Conservation (phyloP, 2,113 vertebrate species). For the Reinhardtius hippoglossoides region DNA sequence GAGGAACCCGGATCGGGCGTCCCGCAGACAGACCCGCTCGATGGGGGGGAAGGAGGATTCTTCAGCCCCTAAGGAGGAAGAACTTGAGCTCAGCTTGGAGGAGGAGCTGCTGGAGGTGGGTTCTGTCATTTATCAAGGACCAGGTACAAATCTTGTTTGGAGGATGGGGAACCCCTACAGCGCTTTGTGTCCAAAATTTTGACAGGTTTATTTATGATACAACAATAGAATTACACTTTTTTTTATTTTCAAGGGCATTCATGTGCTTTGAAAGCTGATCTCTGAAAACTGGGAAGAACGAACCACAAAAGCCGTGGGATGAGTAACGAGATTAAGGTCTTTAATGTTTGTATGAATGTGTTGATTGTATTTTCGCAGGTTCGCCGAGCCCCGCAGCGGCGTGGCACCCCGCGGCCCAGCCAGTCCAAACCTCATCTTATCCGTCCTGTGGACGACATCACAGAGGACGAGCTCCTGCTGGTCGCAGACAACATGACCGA, state of each 20-base stretch:
- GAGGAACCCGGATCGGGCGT: conserved; percentile 72
- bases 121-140: background rate
- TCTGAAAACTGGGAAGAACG: no score
- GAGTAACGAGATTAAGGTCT: no score
- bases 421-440: conserved; percentile 72
- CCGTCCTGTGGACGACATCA: conserved; percentile 79
- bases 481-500: conserved; percentile 78
- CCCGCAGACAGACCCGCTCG: conserved; percentile 78
- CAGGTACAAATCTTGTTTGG: no score
- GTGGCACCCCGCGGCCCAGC: conserved; percentile 37
- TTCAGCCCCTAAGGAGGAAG: conserved; percentile 28
- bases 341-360: background rate
- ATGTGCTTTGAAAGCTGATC: no score
- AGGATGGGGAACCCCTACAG: no score
- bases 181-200: no score
- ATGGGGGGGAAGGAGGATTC: conserved; percentile 56
- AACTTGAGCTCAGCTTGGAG: conserved; percentile 75
- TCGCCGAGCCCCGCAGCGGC: conserved; percentile 44
- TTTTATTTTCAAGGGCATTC: no score
- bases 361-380: conserved; percentile 51
- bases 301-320: no score
- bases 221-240: no score
- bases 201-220: no score
- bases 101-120: conserved; percentile 77
- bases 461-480: conserved; percentile 78